Evolutionary conservation across 2,113 vertebrate genomes (phyloP).

Genomic region (Dipodomys ordii): DNA sequence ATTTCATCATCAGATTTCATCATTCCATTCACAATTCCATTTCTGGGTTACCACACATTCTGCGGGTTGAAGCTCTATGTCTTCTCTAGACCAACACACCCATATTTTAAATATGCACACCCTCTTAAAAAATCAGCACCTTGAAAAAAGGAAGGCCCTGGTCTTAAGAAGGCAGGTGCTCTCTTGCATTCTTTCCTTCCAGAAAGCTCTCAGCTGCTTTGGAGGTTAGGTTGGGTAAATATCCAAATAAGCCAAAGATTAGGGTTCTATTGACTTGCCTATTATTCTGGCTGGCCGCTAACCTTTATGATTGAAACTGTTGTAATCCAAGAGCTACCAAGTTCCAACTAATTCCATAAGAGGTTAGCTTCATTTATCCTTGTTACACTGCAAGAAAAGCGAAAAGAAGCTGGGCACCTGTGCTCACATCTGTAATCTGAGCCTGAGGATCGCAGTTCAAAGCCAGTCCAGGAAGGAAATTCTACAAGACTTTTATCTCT

Average conservation of each 20-base stretch:
- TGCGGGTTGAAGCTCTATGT: constrained; percentile 70
- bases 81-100: constrained; percentile 74
- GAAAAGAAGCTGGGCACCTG: no score
- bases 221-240: constrained; percentile 19
- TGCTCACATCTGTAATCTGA: no score
- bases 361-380: neutral
- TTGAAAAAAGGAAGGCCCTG: neutral
- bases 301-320: neutral
- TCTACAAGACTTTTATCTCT: no score
- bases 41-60: constrained; percentile 70
- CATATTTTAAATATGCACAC: constrained; percentile 58
- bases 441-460: no score
- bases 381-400: neutral
- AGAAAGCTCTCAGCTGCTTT: constrained; percentile 49
- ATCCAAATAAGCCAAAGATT: constrained; percentile 38
- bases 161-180: constrained; percentile 60
- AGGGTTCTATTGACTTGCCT: constrained; percentile 33
- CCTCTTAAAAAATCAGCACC: constrained; percentile 55
- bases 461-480: no score
- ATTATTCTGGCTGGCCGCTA: neutral
- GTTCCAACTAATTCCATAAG: neutral
- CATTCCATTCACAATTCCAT: constrained; percentile 48
- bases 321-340: neutral
- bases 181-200: neutral
- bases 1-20: constrained; percentile 32